Evolutionary conservation across 1,140 invertebrate species (phyloP).

Genomic region (Dendroctonus ponderosae): DNA sequence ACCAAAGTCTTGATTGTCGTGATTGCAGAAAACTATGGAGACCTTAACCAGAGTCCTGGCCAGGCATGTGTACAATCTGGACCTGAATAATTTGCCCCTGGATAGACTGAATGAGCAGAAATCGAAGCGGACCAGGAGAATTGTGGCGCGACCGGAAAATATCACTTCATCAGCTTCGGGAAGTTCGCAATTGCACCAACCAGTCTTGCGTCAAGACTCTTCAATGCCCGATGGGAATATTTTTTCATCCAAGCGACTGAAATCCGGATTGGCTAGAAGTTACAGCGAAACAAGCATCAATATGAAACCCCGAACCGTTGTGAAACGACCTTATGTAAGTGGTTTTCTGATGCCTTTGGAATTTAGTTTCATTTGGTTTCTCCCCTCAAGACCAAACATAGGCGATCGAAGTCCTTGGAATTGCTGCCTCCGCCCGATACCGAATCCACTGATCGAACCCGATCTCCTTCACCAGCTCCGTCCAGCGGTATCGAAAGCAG

Average conservation of each 20-base stretch:
- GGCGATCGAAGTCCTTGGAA: conserved; percentile 45
- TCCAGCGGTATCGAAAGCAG: conserved; percentile 86
- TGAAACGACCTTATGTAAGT: conserved; percentile 37
- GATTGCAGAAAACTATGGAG: conserved; percentile 88
- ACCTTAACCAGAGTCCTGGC: conserved; percentile 90
- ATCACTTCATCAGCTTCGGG: conserved; percentile 33
- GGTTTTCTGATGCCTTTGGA: not conserved
- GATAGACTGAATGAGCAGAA: conserved; percentile 84
- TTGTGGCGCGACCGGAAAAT: conserved; percentile 44
- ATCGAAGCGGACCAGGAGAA: conserved; percentile 38
- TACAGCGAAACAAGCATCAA: conserved; percentile 57
- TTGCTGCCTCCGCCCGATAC: conserved; percentile 42
- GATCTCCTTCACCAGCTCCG: conserved; percentile 84
- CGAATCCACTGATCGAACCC: conserved; percentile 52
- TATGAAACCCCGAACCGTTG: conserved; percentile 35
- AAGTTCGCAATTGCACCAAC: conserved; percentile 19
- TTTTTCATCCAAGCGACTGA: conserved; percentile 37
- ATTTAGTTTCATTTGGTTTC: conserved; percentile 7
- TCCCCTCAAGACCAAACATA: conserved; percentile 36
- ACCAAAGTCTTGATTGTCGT: not conserved
- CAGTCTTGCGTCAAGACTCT: conserved; percentile 44
- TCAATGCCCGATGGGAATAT: conserved; percentile 42
- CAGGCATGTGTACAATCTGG: conserved; percentile 88
- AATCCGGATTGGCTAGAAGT: conserved; percentile 53
- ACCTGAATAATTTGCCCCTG: conserved; percentile 84